Percentiles rank a stretch among this genome's conserved stretches.
Conservation (phyloP, 2,888 invertebrate species). For the Dryadula phaetusa region DNA sequence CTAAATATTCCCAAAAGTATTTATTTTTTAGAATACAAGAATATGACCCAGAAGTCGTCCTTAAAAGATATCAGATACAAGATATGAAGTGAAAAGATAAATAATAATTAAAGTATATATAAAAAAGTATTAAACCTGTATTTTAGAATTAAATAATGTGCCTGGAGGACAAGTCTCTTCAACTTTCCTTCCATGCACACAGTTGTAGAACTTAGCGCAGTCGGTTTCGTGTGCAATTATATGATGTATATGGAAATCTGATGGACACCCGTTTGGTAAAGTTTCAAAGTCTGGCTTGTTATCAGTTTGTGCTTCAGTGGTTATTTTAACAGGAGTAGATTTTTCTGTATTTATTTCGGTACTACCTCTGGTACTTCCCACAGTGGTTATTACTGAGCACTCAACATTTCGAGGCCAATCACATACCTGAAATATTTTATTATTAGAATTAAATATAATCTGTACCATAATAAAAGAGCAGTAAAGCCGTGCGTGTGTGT, state of each 20-base stretch:
- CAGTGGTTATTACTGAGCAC: not conserved
- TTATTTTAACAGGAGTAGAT: not conserved
- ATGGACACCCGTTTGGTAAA: slow-evolving; percentile 38
- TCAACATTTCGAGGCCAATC: slow-evolving; percentile 16
- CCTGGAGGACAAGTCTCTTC: slow-evolving; percentile 53
- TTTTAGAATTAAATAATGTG: slow-evolving; percentile 55
- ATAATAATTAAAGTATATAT: too few species aligned
- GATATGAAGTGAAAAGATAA: too few species aligned
- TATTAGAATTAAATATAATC: not conserved
- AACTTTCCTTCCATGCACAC: slow-evolving; percentile 56
- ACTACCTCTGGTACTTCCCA: not conserved
- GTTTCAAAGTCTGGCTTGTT: not conserved
- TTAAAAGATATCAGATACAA: too few species aligned
- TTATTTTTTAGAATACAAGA: too few species aligned
- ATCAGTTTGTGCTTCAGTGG: not conserved
- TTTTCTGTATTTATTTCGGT: not conserved
- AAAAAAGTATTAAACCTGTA: slow-evolving; percentile 53
- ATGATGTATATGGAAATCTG: slow-evolving; percentile 42
- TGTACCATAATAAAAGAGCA: too few species aligned
- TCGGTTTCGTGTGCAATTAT: slow-evolving; percentile 56
- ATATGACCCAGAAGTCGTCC: too few species aligned
- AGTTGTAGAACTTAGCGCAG: slow-evolving; percentile 69
- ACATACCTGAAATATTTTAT: not conserved
- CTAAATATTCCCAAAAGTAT: too few species aligned
- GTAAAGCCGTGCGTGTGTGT: too few species aligned